phyloP scores from a whole-genome alignment of 2,113 vertebrate genomes.

The Neoarius graeffei region DNA sequence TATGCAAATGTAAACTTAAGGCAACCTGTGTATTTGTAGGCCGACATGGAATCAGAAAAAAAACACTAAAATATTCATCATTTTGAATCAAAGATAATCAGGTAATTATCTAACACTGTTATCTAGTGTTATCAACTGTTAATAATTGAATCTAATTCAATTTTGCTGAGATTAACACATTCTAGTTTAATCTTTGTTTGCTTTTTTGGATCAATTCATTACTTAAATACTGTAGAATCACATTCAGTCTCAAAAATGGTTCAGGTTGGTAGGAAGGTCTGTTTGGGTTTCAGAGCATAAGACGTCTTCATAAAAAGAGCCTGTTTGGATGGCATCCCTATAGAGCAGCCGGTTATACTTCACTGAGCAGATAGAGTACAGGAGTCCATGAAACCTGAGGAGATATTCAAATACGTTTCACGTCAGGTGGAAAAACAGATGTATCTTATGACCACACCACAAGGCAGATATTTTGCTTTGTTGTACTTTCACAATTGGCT shows the following conservation, averaged over 20 bases:
- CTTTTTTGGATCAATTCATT: background rate
- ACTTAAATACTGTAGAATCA: background rate
- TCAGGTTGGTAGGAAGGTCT: conserved; percentile 16
- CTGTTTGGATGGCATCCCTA: conserved; percentile 6
- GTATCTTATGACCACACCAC: conserved; percentile 7
- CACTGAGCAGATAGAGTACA: conserved; percentile 9
- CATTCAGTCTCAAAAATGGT: background rate
- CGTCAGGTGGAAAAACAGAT: conserved; percentile 2
- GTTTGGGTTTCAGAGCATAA: conserved; percentile 28
- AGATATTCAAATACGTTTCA: background rate
- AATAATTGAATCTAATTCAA: background rate
- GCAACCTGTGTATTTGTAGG: background rate
- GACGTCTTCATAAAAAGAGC: background rate
- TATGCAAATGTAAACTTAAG: background rate
- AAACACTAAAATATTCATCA: background rate
- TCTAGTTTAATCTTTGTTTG: background rate
- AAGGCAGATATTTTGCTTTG: conserved; percentile 3
- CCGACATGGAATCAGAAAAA: background rate
- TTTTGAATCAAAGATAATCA: background rate
- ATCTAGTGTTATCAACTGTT: background rate
- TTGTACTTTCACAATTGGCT: background rate
- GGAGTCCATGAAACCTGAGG: conserved; percentile 19
- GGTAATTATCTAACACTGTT: background rate
- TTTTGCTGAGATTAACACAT: background rate
- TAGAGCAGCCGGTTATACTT: conserved; percentile 13